These are phyloP conservation scores for Phymastichus coffea DNA, from an alignment of 1,140 invertebrate species.

Conservation along the genomic window DNA sequence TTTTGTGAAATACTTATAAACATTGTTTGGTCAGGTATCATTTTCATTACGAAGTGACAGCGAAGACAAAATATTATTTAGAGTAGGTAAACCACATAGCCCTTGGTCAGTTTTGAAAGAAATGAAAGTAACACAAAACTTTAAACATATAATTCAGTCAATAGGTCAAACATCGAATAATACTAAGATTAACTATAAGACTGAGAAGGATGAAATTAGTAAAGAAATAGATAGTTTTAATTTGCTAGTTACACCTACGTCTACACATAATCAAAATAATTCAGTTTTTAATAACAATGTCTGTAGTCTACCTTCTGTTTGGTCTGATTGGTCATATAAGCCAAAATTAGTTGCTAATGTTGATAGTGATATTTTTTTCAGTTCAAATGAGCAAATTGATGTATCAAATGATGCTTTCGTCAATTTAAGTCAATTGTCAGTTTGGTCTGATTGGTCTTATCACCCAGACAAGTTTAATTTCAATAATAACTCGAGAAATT, in stretches of 20 bases:
- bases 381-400: too few species aligned
- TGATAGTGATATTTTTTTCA: too few species aligned
- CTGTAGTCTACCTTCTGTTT: slow-evolving; percentile 33
- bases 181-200: background rate
- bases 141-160: background rate
- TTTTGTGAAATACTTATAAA: too few species aligned
- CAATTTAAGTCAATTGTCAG: slow-evolving; percentile 31
- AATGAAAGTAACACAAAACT: slow-evolving; percentile 3
- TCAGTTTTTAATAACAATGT: background rate
- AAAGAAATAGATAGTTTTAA: background rate
- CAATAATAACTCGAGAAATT: slow-evolving; percentile 27
- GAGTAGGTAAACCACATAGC: slow-evolving; percentile 36
- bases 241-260: background rate
- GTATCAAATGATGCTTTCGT: slow-evolving; percentile 10
- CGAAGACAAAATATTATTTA: slow-evolving; percentile 30
- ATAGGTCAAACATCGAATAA: background rate
- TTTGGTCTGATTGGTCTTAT: slow-evolving; percentile 43
- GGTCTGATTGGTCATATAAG: slow-evolving; percentile 39
- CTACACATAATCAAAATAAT: background rate
- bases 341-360: background rate
- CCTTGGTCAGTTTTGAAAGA: slow-evolving; percentile 33
- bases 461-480: slow-evolving; percentile 36
- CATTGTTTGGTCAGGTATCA: slow-evolving; percentile 38
- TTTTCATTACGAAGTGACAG: slow-evolving; percentile 45
- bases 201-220: background rate